A percentile compares a stretch with the other conserved stretches of the same genome.
Conservation (phyloP, 2,888 invertebrate genomes). For the Lasioglossum vierecki region DNA sequence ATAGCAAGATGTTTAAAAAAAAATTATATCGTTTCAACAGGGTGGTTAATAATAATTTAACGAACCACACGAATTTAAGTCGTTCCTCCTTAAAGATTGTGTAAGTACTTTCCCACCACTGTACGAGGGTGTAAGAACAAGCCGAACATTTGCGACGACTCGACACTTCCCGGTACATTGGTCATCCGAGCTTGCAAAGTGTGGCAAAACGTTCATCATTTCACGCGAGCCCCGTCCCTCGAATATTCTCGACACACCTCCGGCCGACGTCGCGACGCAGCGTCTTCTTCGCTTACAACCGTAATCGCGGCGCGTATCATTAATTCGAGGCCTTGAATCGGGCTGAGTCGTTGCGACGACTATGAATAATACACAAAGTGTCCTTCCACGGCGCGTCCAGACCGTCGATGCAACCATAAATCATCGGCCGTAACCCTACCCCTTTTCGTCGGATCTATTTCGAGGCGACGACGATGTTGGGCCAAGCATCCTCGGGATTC, state of each 20-base stretch:
- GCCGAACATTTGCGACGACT: too few species aligned
- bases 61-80: not conserved
- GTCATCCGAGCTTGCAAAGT: not conserved
- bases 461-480: slow-evolving; percentile 2
- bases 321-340: slow-evolving; percentile 48
- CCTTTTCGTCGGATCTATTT: slow-evolving; percentile 43
- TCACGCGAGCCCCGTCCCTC: not conserved
- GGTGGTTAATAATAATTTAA: too few species aligned
- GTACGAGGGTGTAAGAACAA: not conserved
- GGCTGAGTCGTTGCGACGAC: not conserved
- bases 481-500: slow-evolving; percentile 33
- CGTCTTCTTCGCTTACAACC: slow-evolving; percentile 20
- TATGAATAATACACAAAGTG: slow-evolving; percentile 55
- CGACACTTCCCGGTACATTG: too few species aligned
- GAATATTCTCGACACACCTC: not conserved
- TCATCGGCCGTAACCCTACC: slow-evolving; percentile 38
- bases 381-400: slow-evolving; percentile 16
- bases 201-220: not conserved
- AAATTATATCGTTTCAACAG: too few species aligned
- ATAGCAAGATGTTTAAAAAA: too few species aligned
- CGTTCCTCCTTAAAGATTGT: too few species aligned
- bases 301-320: slow-evolving; percentile 34
- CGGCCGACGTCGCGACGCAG: not conserved
- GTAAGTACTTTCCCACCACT: not conserved
- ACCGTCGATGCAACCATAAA: slow-evolving; percentile 35